These are phyloP conservation scores for Ctenochaetus hawaiiensis DNA, from an alignment of 2,797 vertebrate species.

Conservation along the genomic window DNA sequence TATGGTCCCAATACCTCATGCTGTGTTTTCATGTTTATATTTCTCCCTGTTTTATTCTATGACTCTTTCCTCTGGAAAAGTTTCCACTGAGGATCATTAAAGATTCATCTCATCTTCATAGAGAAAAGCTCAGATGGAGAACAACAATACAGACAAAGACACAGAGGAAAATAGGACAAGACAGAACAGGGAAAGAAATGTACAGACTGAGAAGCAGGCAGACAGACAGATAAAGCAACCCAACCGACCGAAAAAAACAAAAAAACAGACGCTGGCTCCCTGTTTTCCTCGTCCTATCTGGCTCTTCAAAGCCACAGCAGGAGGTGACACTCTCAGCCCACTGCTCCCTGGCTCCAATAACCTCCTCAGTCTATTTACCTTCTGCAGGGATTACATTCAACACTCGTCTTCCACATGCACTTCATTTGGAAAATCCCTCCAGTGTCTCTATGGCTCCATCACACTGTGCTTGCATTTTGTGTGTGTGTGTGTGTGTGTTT, in stretches of 20 bases:
- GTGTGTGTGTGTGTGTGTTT: slow-evolving; percentile 7
- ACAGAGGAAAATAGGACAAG: slow-evolving; percentile 73
- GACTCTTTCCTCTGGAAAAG: slow-evolving; percentile 60
- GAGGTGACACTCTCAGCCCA: slow-evolving; percentile 65
- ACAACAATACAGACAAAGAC: slow-evolving; percentile 67
- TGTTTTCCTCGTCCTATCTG: slow-evolving; percentile 53
- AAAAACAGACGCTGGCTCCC: slow-evolving; percentile 58
- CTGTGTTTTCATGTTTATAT: slow-evolving; percentile 55
- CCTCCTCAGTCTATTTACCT: slow-evolving; percentile 75
- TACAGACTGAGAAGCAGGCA: slow-evolving; percentile 47
- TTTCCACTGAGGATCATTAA: slow-evolving; percentile 73
- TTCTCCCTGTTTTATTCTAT: slow-evolving; percentile 20
- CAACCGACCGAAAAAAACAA: slow-evolving; percentile 23
- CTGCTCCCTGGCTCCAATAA: slow-evolving; percentile 59
- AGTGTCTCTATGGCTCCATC: slow-evolving; percentile 56
- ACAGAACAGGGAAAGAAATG: slow-evolving; percentile 50
- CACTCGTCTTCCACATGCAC: slow-evolving; percentile 67
- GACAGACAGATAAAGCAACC: slow-evolving; percentile 59
- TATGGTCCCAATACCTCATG: slow-evolving; percentile 30
- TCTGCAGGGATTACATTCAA: slow-evolving; percentile 73
- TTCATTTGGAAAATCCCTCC: slow-evolving; percentile 70
- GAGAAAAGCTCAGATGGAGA: slow-evolving; percentile 60
- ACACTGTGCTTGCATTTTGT: slow-evolving; percentile 9
- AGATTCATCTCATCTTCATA: slow-evolving; percentile 72
- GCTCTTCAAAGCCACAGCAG: slow-evolving; percentile 73